Conservation (phyloP, 2,113 vertebrate genomes). For the Calidris pugnax region DNA sequence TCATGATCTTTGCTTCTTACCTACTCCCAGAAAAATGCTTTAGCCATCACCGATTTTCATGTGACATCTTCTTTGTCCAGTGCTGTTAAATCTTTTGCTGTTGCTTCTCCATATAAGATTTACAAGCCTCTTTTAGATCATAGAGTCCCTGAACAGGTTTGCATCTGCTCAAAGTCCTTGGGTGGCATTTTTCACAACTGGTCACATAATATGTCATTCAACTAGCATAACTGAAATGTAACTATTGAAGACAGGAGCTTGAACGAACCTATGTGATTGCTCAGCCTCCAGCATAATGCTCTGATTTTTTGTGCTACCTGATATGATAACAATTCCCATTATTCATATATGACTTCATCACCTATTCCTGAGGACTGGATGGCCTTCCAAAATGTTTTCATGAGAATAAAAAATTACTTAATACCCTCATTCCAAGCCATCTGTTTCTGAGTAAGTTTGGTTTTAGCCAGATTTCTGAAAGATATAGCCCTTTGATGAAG, state of each 20-base stretch:
- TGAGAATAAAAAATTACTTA: background rate
- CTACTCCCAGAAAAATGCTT: background rate
- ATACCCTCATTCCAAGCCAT: background rate
- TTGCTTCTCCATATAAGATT: background rate
- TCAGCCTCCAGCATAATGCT: background rate
- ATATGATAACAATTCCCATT: background rate
- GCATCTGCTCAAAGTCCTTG: background rate
- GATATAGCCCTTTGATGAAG: background rate
- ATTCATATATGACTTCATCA: background rate
- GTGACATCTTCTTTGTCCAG: background rate
- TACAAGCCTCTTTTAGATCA: background rate
- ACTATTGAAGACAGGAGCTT: background rate
- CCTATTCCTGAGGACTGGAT: background rate
- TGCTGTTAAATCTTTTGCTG: background rate
- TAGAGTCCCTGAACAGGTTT: background rate
- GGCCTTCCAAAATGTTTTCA: background rate
- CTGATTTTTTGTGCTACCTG: background rate
- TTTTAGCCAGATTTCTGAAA: conserved; percentile 3
- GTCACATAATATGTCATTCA: background rate
- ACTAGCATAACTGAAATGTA: background rate
- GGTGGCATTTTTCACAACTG: background rate
- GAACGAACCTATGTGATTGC: background rate
- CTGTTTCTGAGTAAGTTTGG: background rate
- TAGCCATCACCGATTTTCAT: background rate
- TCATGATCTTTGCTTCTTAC: background rate